These are phyloP conservation scores for Orycteropus afer DNA, from an alignment of 2,113 vertebrate species.

Conservation along the genomic window DNA sequence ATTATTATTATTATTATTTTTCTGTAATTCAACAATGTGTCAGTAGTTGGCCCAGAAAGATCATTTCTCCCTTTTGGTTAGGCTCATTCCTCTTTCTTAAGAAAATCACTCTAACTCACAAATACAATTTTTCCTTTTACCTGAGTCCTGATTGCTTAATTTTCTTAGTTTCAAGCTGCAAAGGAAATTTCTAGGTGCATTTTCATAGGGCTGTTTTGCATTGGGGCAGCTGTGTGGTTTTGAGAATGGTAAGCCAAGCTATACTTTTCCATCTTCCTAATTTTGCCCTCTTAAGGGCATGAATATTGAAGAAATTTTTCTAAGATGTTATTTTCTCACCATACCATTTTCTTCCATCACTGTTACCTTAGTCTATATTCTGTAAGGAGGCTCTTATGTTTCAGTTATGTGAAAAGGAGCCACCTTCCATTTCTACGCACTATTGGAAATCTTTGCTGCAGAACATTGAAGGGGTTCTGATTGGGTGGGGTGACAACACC, in stretches of 20 bases:
- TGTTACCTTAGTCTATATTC: accelerated
- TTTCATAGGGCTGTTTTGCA: constrained; percentile 36
- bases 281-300: background rate
- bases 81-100: constrained; percentile 45
- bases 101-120: constrained; percentile 56
- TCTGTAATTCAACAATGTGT: background rate
- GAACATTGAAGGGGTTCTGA: background rate
- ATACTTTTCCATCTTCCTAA: background rate
- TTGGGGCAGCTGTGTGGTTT: background rate
- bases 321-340: background rate
- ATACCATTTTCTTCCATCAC: too few relatives aligned
- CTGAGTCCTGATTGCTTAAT: background rate
- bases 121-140: constrained; percentile 3
- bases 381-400: background rate
- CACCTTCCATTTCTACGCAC: accelerated
- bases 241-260: background rate
- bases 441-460: background rate
- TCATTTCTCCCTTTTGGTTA: background rate
- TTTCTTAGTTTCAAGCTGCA: constrained; percentile 23
- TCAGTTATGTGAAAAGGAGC: background rate
- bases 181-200: constrained; percentile 33
- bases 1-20: too few relatives aligned
- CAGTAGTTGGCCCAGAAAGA: background rate
- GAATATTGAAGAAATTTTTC: background rate
- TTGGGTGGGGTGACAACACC: background rate